Conservation (phyloP, 2,797 vertebrate genomes). For the Sebastes alutus region DNA sequence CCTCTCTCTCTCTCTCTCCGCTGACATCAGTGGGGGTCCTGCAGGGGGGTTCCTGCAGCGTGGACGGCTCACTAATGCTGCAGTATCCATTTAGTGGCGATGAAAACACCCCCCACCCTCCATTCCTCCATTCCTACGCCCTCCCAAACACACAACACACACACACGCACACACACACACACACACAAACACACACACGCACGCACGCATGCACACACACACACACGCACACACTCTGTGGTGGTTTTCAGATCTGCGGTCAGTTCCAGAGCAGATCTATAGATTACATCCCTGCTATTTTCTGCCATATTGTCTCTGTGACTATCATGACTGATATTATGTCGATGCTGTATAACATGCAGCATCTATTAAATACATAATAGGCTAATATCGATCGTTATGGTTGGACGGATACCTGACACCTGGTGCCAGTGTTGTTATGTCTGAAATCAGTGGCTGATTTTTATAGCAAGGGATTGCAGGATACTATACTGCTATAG, state of each 20-base stretch:
- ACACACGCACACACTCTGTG: not conserved
- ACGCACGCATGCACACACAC: conserved; percentile 14
- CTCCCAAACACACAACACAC: conserved; percentile 62
- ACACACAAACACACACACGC: conserved; percentile 56
- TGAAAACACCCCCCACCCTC: conserved; percentile 34
- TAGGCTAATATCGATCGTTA: not conserved
- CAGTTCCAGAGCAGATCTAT: conserved; percentile 3
- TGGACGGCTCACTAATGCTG: conserved; percentile 34
- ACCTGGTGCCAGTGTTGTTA: not conserved
- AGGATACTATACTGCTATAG: too few relatives aligned
- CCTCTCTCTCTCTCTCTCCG: conserved; percentile 23
- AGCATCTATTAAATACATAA: not conserved
- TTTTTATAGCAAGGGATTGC: not conserved
- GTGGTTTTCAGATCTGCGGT: not conserved
- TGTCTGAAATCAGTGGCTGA: not conserved
- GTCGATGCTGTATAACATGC: not conserved
- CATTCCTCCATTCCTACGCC: not conserved
- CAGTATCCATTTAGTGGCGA: conserved; percentile 45
- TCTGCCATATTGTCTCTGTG: not conserved
- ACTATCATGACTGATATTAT: not conserved
- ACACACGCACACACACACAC: conserved; percentile 39
- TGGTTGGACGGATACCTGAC: not conserved
- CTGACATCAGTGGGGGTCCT: conserved; percentile 89
- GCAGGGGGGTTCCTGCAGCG: conserved; percentile 76
- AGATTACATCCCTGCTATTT: not conserved